Conservation (phyloP, 37 sponge, comb jelly and placozoan genomes). For the Dysidea cf. avara region DNA sequence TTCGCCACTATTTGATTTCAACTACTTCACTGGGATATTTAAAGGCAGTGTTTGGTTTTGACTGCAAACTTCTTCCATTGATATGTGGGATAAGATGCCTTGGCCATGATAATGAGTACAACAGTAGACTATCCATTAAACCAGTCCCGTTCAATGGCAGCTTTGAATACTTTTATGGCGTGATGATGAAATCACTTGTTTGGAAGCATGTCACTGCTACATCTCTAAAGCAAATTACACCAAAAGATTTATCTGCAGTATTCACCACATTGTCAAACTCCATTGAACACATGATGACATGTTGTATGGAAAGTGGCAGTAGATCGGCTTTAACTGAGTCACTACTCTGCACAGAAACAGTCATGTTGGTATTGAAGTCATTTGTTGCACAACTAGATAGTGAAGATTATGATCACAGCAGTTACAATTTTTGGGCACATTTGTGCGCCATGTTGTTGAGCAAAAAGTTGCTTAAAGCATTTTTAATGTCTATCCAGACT, state of each 20-base stretch:
- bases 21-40: slow-evolving; percentile 3
- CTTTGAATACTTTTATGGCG: background rate
- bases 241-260: background rate
- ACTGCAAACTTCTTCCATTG: slow-evolving; percentile 9
- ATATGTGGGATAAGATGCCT: slow-evolving; percentile 32
- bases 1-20: background rate
- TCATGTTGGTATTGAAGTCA: background rate
- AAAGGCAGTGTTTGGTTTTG: slow-evolving; percentile 15
- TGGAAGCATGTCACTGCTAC: slow-evolving; percentile 4
- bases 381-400: slow-evolving; percentile 4
- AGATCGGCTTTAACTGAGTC: too few relatives aligned
- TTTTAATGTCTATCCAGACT: background rate
- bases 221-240: background rate
- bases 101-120: slow-evolving; percentile 14
- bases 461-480: background rate
- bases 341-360: slow-evolving; percentile 16
- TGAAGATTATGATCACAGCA: too few relatives aligned
- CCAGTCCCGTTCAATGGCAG: background rate
- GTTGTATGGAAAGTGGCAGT: too few relatives aligned
- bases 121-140: background rate
- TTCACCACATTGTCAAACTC: background rate
- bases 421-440: slow-evolving; percentile 9
- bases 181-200: background rate
- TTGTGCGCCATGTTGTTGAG: slow-evolving; percentile 3
- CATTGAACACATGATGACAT: too few relatives aligned